phyloP scores from a whole-genome alignment of 2,888 invertebrate species.

The Anoplius nigerrimus region DNA sequence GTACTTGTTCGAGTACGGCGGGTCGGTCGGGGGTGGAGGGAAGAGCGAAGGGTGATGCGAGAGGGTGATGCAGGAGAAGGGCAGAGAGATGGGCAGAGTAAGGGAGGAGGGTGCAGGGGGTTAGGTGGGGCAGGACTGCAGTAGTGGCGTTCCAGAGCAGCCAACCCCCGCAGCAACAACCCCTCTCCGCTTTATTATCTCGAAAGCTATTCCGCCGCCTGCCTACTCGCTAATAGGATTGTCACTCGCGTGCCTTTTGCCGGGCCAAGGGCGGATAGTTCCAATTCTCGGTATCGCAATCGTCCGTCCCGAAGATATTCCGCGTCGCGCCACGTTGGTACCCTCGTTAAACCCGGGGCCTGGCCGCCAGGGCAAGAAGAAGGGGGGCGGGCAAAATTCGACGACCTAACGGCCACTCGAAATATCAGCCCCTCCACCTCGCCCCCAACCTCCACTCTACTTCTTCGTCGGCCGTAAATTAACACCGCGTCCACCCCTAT shows the following conservation, averaged over 20 bases:
- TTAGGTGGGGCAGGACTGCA: slow-evolving; percentile 24
- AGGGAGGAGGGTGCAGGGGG: neutral
- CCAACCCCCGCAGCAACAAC: slow-evolving; percentile 40
- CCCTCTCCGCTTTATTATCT: slow-evolving; percentile 55
- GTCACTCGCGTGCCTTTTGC: slow-evolving; percentile 60
- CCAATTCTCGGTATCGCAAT: slow-evolving; percentile 56
- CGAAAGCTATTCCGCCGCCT: slow-evolving; percentile 58
- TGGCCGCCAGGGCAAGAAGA: slow-evolving; percentile 7
- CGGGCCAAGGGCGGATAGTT: slow-evolving; percentile 47
- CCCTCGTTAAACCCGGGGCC: slow-evolving; percentile 40
- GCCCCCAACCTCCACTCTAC: slow-evolving; percentile 5
- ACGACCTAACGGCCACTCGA: slow-evolving; percentile 41
- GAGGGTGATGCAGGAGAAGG: neutral
- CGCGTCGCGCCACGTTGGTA: slow-evolving; percentile 34
- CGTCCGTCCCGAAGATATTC: slow-evolving; percentile 50
- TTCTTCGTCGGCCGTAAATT: slow-evolving; percentile 40
- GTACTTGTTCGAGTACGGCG: neutral
- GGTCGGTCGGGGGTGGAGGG: neutral
- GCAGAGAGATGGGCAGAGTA: neutral
- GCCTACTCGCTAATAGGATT: slow-evolving; percentile 60
- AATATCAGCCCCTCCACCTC: slow-evolving; percentile 27
- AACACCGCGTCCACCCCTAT: slow-evolving; percentile 27
- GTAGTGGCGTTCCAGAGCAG: slow-evolving; percentile 41
- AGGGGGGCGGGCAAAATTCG: slow-evolving; percentile 18
- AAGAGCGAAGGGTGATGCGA: neutral